These are phyloP conservation scores for Formica exsecta DNA, from an alignment of 1,140 invertebrate genomes.

Conservation along the genomic window DNA sequence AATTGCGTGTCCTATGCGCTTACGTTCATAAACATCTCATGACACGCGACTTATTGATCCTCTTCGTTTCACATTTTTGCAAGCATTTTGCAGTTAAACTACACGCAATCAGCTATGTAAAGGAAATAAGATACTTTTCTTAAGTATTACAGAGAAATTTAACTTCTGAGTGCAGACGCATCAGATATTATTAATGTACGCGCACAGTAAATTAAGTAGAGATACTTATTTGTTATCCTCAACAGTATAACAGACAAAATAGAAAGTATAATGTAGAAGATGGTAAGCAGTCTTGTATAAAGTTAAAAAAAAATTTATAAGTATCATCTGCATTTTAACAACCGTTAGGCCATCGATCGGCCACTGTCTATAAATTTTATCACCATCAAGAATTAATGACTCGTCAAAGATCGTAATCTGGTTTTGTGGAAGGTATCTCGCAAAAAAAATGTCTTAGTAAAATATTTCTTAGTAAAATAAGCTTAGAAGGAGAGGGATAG, in stretches of 20 bases:
- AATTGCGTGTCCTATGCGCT: background rate
- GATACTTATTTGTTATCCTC: background rate
- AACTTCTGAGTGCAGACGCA: background rate
- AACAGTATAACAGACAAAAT: background rate
- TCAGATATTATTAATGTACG: background rate
- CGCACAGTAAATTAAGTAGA: background rate
- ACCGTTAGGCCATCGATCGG: constrained; percentile 6
- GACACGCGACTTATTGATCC: background rate
- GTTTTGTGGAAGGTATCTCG: constrained; percentile 3
- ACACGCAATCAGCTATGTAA: background rate
- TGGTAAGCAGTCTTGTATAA: background rate
- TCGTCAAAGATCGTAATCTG: background rate
- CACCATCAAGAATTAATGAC: constrained; percentile 7
- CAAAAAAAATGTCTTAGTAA: constrained; percentile 5
- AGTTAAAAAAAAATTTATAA: background rate
- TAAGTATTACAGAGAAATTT: constrained; percentile 2
- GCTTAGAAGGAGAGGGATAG: background rate
- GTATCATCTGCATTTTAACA: constrained; percentile 3
- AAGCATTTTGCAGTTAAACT: background rate
- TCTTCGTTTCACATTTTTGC: background rate
- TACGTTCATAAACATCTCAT: background rate
- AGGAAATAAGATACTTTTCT: background rate
- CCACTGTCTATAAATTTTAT: constrained; percentile 18
- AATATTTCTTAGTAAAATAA: background rate
- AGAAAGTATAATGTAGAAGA: background rate